These are phyloP conservation scores for Phaenicophaeus curvirostris DNA, from an alignment of 2,797 vertebrate species.

Conservation along the genomic window DNA sequence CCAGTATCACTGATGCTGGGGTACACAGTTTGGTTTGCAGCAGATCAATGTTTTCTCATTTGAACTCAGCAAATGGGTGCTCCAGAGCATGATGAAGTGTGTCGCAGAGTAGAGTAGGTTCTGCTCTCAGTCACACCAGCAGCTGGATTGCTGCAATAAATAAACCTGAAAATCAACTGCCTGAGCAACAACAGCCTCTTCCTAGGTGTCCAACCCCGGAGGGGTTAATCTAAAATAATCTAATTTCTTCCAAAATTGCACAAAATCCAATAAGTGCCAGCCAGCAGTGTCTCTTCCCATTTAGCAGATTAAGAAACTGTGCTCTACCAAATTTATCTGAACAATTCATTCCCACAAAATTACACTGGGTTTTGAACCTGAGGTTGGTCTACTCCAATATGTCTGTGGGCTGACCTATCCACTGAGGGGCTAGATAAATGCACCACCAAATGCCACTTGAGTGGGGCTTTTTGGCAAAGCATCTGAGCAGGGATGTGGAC, in stretches of 20 bases:
- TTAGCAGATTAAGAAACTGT: constrained; percentile 41
- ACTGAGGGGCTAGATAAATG: neutral
- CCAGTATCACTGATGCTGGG: accelerated
- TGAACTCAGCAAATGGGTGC: neutral
- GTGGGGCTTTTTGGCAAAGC: neutral
- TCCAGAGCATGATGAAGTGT: neutral
- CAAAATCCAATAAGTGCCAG: neutral
- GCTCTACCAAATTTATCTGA: constrained; percentile 2
- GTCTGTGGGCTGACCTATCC: constrained; percentile 2
- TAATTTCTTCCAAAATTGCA: constrained; percentile 43
- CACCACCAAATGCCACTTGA: neutral
- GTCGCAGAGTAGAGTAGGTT: neutral
- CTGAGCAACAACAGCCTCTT: neutral
- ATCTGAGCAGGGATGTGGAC: accelerated
- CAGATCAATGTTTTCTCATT: neutral
- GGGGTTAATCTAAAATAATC: constrained; percentile 50
- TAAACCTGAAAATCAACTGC: constrained; percentile 33
- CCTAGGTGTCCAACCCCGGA: neutral
- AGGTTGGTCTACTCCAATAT: neutral
- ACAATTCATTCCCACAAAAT: constrained; percentile 34
- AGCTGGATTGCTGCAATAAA: constrained; percentile 20
- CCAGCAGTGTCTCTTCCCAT: neutral
- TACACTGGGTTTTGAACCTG: constrained; percentile 14
- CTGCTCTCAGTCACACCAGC: neutral
- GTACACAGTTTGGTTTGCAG: neutral